phyloP scores from a whole-genome alignment of 2,888 invertebrate genomes.

The Melanostoma scalare region DNA sequence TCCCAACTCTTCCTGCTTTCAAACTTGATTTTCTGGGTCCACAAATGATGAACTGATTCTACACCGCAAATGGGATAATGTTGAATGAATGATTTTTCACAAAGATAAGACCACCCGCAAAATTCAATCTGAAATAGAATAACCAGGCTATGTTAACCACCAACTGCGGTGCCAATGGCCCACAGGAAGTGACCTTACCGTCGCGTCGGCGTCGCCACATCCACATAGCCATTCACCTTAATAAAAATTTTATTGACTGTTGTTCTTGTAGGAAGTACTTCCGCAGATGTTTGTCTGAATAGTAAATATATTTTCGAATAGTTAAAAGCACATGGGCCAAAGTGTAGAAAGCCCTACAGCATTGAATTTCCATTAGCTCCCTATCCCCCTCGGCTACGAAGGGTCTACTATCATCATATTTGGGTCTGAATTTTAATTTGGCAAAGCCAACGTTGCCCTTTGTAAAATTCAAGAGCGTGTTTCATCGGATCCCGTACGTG shows the following conservation, averaged over 20 bases:
- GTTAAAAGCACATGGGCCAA: conserved; percentile 11
- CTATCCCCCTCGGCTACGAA: background rate
- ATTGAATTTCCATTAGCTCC: conserved; percentile 51
- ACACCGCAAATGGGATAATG: no score
- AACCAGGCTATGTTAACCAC: no score
- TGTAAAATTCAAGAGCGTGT: conserved; percentile 28
- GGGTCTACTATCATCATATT: background rate
- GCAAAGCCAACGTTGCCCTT: background rate
- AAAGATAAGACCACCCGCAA: no score
- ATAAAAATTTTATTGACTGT: conserved; percentile 12
- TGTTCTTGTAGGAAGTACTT: conserved; percentile 42
- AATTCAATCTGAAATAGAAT: no score
- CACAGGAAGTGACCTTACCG: conserved; percentile 46
- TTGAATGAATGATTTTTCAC: no score
- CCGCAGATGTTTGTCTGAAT: conserved; percentile 39
- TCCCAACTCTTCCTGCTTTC: no score
- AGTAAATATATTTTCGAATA: conserved; percentile 10
- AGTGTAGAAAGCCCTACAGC: conserved; percentile 53
- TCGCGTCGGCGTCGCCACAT: background rate
- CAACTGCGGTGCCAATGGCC: conserved; percentile 19
- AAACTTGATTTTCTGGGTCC: no score
- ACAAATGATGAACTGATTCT: no score
- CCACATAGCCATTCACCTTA: conserved; percentile 18
- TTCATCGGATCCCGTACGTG: conserved; percentile 35
- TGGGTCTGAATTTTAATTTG: conserved; percentile 23